These are phyloP conservation scores for Bilobella aurantiaca DNA, from an alignment of 1,140 invertebrate genomes.

Conservation along the genomic window DNA sequence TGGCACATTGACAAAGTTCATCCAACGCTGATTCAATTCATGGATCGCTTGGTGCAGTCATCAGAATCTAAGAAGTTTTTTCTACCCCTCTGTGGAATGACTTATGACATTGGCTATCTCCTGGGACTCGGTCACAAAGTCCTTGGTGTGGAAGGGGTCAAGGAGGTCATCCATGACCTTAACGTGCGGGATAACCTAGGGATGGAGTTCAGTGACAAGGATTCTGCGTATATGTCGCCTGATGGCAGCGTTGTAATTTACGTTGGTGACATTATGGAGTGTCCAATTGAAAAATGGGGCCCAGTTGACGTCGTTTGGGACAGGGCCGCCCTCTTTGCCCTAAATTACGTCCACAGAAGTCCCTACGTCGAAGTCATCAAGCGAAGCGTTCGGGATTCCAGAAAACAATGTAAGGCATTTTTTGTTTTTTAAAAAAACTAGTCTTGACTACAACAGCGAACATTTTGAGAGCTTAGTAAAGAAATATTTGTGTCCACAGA, in stretches of 20 bases:
- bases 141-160: constrained; percentile 25
- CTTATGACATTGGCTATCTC: constrained; percentile 21
- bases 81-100: constrained; percentile 27
- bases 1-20: constrained; percentile 22
- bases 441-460: no score
- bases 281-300: constrained; percentile 33
- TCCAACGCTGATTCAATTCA: constrained; percentile 13
- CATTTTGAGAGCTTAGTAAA: no score
- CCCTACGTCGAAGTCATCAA: no score
- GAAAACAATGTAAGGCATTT: no score
- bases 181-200: constrained; percentile 14
- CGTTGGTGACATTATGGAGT: constrained; percentile 22
- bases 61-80: constrained; percentile 23
- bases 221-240: constrained; percentile 6
- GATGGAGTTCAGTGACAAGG: constrained; percentile 22
- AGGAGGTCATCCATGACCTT: constrained; percentile 20
- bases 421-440: no score
- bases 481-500: not conserved
- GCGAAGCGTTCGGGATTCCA: no score
- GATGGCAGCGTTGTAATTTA: constrained; percentile 25
- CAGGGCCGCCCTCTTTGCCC: constrained; percentile 25
- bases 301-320: constrained; percentile 32
- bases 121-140: constrained; percentile 17
- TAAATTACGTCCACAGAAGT: not conserved
- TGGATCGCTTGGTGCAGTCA: constrained; percentile 2